Percentiles rank a stretch among this genome's conserved stretches.
phyloP scores from a whole-genome alignment of 2,113 vertebrate species.

The Saguinus midas region DNA sequence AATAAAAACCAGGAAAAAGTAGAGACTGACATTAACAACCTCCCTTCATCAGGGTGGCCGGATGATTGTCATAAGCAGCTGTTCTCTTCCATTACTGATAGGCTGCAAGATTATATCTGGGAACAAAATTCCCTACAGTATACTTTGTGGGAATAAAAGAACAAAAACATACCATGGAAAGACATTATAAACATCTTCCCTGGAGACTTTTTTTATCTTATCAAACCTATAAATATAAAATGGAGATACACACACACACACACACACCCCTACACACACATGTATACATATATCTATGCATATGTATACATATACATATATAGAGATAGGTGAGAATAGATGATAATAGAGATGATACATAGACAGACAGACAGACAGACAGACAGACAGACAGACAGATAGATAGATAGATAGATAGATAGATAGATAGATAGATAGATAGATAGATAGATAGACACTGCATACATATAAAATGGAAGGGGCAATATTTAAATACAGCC shows the following conservation, averaged over 20 bases:
- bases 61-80: conserved; percentile 43
- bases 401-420: not conserved
- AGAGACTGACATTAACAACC: conserved; percentile 35
- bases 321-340: not conserved
- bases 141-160: conserved; percentile 42
- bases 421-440: not conserved
- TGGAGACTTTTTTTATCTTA: conserved; percentile 23
- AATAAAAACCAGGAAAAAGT: not conserved
- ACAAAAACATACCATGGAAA: conserved; percentile 29
- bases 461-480: not conserved
- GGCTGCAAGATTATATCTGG: conserved; percentile 40
- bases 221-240: not conserved
- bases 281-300: not conserved
- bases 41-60: not conserved
- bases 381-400: not conserved
- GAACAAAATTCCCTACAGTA: conserved; percentile 50
- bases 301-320: not conserved
- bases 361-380: not conserved
- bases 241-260: not conserved
- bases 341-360: not conserved
- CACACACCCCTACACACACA: not conserved
- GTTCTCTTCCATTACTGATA: conserved; percentile 38
- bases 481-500: not conserved
- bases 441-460: not conserved
- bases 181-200: conserved; percentile 26